A percentile compares a stretch with the other conserved stretches of the same genome.
Evolutionary conservation across 2,113 vertebrate genomes (phyloP).

Genomic region (Cinclus mexicanus): DNA sequence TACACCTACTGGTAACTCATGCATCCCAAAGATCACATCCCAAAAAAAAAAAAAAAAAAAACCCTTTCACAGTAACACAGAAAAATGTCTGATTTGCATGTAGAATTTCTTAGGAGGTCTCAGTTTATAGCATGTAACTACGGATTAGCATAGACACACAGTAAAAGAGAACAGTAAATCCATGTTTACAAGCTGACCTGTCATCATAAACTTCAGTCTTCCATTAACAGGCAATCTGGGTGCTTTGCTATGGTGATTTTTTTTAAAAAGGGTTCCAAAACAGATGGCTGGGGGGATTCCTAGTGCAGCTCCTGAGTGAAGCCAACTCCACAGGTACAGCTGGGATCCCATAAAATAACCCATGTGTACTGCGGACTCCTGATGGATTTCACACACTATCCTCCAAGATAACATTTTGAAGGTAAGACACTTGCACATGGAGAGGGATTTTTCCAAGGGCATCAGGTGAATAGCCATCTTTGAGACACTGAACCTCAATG

Average conservation of each 20-base stretch:
- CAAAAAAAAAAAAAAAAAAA: background rate
- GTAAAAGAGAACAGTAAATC: background rate
- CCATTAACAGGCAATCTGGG: background rate
- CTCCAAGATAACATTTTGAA: background rate
- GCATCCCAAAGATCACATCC: background rate
- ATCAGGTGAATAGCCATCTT: background rate
- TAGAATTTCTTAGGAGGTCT: background rate
- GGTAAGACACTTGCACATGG: background rate
- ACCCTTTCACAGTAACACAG: background rate
- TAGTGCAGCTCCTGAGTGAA: background rate
- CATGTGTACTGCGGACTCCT: background rate
- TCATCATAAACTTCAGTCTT: background rate
- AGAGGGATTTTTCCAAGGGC: background rate
- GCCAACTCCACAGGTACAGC: background rate
- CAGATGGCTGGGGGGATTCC: background rate
- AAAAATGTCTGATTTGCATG: background rate
- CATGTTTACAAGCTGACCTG: background rate
- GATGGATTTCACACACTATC: background rate
- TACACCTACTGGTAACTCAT: background rate
- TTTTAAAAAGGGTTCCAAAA: background rate
- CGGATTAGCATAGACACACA: background rate
- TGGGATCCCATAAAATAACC: background rate
- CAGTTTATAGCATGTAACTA: background rate
- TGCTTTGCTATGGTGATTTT: background rate
- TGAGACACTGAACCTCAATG: background rate